Percentiles rank a stretch among this genome's conserved stretches.
Evolutionary conservation across 2,888 invertebrate species (phyloP).

Genomic region (Drosophila quinaria): DNA sequence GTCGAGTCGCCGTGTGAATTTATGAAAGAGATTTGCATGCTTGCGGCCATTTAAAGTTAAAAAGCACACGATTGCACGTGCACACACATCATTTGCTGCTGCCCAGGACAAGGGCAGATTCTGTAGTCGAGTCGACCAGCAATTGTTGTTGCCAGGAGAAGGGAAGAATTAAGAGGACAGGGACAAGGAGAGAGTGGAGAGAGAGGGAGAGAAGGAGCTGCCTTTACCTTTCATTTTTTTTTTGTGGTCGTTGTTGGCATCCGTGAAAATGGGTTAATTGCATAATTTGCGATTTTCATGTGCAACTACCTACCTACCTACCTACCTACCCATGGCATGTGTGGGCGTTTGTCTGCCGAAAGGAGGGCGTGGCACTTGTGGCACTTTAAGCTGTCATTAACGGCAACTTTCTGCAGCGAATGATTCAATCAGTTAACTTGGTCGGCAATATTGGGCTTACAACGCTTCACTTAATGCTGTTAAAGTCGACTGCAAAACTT

Average conservation of each 20-base stretch:
- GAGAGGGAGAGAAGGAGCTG: neutral
- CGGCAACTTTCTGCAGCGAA: conserved; percentile 13
- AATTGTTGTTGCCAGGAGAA: conserved; percentile 15
- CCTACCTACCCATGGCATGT: neutral
- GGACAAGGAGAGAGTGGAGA: neutral
- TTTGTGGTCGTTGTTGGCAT: conserved; percentile 49
- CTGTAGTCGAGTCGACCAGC: conserved; percentile 21
- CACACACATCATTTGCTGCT: conserved; percentile 62
- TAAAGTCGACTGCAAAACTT: neutral
- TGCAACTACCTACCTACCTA: conserved; percentile 22
- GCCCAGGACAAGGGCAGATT: conserved; percentile 15
- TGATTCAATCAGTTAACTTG: conserved; percentile 34
- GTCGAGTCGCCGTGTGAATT: conserved; percentile 65
- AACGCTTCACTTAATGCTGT: neutral
- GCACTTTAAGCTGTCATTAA: conserved; percentile 31
- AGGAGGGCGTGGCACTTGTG: neutral
- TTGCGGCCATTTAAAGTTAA: conserved; percentile 81
- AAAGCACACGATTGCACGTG: conserved; percentile 64
- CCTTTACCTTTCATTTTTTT: conserved; percentile 36
- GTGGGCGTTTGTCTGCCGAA: neutral
- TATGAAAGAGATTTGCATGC: conserved; percentile 83
- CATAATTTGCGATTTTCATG: conserved; percentile 78
- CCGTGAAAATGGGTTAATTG: conserved; percentile 79
- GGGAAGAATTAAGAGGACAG: too few species aligned
- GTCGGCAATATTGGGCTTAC: conserved; percentile 1